phyloP scores from a whole-genome alignment of 2,888 invertebrate species.

The Mythimna vitellina region DNA sequence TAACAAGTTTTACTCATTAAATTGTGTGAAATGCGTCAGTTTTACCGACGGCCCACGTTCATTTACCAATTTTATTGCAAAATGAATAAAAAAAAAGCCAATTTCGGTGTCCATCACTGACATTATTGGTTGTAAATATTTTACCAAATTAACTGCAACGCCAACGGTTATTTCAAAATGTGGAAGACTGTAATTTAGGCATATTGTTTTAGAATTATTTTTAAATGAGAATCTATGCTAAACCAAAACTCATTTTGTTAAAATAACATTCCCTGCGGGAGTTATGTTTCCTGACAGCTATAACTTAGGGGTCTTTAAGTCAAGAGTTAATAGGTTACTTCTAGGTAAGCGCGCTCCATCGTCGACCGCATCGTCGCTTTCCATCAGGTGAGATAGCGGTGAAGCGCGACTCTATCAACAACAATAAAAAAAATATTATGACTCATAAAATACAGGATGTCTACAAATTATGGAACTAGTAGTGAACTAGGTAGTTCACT shows the following conservation, averaged over 20 bases:
- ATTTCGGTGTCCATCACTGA: constrained; percentile 23
- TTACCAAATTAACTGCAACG: neutral
- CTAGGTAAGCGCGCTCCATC: no score
- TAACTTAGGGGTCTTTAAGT: no score
- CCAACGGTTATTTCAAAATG: neutral
- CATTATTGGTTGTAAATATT: neutral
- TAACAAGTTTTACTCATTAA: constrained; percentile 23
- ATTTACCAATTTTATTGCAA: constrained; percentile 17
- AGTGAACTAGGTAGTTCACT: no score
- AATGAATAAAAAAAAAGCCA: constrained; percentile 11
- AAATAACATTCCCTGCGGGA: no score
- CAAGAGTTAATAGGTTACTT: no score
- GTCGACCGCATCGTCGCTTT: no score
- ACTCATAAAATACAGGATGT: neutral
- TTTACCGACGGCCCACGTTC: neutral
- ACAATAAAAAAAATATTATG: no score
- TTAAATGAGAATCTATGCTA: neutral
- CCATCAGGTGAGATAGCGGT: no score
- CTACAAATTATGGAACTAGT: neutral
- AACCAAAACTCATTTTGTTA: no score
- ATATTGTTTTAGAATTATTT: neutral
- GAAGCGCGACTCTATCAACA: no score
- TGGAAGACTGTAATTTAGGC: neutral
- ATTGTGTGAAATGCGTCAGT: constrained; percentile 23
- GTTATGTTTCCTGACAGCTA: no score